Conservation (phyloP, 2,113 vertebrate genomes). For the Miniopterus natalensis region DNA sequence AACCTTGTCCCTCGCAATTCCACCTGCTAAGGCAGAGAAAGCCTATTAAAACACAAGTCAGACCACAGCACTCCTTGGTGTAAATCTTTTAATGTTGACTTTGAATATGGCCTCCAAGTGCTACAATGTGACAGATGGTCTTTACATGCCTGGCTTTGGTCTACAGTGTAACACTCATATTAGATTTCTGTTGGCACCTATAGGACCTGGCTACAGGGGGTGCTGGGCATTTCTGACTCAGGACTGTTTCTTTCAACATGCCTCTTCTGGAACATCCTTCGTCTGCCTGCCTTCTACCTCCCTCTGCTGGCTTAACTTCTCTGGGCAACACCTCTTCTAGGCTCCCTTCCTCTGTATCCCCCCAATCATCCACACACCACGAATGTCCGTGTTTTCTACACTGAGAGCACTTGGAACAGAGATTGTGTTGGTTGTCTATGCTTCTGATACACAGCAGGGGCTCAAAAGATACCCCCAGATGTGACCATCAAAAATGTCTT, state of each 20-base stretch:
- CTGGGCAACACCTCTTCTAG: neutral
- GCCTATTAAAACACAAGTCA: neutral
- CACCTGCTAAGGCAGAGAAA: neutral
- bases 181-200: neutral
- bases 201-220: fast-evolving
- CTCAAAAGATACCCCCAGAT: neutral
- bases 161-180: fast-evolving
- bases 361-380: fast-evolving
- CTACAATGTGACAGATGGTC: fast-evolving
- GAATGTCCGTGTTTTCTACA: fast-evolving
- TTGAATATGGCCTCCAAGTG: neutral
- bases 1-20: neutral
- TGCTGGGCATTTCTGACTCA: neutral
- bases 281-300: neutral
- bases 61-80: neutral
- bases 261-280: neutral
- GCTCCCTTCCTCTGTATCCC: neutral
- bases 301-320: too few species aligned
- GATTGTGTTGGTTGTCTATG: neutral
- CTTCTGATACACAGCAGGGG: neutral
- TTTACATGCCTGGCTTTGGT: neutral
- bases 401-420: neutral
- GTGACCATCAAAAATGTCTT: neutral
- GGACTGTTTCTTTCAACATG: fast-evolving
- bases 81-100: fast-evolving